Conservation (phyloP, 2,888 invertebrate genomes). For the Coenonympha glycerion region DNA sequence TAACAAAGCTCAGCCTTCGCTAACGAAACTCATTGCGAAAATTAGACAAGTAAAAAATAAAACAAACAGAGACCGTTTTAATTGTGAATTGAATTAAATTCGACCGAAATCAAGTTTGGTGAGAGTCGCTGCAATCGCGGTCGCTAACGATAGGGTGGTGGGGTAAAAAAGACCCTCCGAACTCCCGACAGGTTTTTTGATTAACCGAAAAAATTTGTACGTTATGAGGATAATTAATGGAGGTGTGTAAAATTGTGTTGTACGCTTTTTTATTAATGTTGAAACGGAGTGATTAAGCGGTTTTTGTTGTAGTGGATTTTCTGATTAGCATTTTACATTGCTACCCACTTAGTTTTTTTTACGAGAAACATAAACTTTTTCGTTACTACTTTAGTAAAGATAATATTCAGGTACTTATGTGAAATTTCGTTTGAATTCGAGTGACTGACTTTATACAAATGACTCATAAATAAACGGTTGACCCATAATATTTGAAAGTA, state of each 20-base stretch:
- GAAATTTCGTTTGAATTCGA: no score
- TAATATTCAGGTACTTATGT: no score
- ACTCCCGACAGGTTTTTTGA: constrained; percentile 58
- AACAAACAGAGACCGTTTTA: constrained; percentile 63
- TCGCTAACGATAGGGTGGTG: constrained; percentile 51
- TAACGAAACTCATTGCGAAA: constrained; percentile 38
- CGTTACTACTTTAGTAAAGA: no score
- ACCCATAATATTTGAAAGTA: no score
- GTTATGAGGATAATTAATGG: constrained; percentile 56
- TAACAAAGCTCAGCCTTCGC: no score
- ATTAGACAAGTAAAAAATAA: constrained; percentile 62
- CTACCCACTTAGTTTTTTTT: neutral
- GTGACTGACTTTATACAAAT: no score
- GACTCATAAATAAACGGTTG: no score
- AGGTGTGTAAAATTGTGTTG: constrained; percentile 41
- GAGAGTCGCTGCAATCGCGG: constrained; percentile 41
- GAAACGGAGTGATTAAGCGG: constrained; percentile 40
- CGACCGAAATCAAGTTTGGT: constrained; percentile 57
- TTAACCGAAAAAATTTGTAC: constrained; percentile 54
- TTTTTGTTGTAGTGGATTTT: constrained; percentile 34
- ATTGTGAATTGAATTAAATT: constrained; percentile 72
- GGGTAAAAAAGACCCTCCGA: constrained; percentile 37
- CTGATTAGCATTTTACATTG: constrained; percentile 32
- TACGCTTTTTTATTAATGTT: constrained; percentile 29
- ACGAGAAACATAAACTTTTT: neutral